phyloP scores from a whole-genome alignment of 1,140 invertebrate species.

The Globodera rostochiensis region DNA sequence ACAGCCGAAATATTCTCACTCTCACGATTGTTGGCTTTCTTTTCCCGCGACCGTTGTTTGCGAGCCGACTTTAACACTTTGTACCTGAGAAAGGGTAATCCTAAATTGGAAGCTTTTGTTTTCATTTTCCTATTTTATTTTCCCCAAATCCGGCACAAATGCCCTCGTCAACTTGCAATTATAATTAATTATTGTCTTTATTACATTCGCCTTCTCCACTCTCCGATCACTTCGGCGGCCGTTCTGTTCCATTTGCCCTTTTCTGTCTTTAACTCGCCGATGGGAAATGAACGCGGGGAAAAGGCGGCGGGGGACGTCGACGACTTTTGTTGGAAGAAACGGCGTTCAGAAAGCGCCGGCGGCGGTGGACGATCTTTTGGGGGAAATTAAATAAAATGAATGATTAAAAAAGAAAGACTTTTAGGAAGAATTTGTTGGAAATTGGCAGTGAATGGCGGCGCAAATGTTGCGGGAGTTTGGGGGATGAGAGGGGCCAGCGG shows the following conservation, averaged over 20 bases:
- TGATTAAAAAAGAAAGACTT: slow-evolving; percentile 3
- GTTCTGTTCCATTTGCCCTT: neutral
- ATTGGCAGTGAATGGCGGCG: slow-evolving; percentile 5
- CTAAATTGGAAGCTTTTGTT: no score
- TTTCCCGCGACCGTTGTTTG: neutral
- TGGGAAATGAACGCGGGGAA: neutral
- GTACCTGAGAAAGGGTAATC: neutral
- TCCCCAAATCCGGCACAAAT: no score
- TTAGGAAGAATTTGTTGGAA: neutral
- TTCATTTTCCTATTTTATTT: no score
- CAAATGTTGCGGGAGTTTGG: neutral
- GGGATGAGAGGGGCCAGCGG: neutral
- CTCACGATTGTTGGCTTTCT: neutral
- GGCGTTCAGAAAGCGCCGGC: neutral
- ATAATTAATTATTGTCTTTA: neutral
- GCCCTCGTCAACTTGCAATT: neutral
- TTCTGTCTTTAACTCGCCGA: neutral
- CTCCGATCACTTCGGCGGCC: slow-evolving; percentile 4
- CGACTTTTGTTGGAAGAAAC: neutral
- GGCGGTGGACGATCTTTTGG: neutral
- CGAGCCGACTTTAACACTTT: slow-evolving; percentile 3
- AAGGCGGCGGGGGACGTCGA: neutral
- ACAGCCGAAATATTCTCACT: neutral
- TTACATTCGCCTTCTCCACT: slow-evolving; percentile 7
- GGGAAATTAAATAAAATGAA: neutral